These are phyloP conservation scores for Aphaenogaster ashmeadi DNA, from an alignment of 1,140 invertebrate genomes.

Conservation along the genomic window DNA sequence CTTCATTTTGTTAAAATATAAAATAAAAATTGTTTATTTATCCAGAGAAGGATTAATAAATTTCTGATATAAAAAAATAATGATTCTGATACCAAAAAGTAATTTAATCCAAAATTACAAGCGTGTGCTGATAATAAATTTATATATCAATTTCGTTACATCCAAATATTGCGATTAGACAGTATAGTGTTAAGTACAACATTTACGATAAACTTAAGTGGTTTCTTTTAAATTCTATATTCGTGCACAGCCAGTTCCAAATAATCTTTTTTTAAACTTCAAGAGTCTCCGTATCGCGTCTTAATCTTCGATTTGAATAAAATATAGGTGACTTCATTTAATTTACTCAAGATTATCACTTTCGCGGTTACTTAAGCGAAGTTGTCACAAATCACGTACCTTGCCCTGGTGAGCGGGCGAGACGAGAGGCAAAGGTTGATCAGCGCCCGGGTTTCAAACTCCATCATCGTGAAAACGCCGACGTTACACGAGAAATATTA, in stretches of 20 bases:
- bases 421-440: constrained; percentile 81
- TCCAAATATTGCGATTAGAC: background rate
- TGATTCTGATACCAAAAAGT: background rate
- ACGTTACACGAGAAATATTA: constrained; percentile 12
- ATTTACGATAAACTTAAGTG: background rate
- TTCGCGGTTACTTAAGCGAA: background rate
- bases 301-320: background rate
- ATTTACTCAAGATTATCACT: background rate
- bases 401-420: constrained; percentile 76
- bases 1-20: background rate
- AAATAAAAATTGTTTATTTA: background rate
- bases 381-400: constrained; percentile 71
- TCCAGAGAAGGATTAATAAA: background rate
- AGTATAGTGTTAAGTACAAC: background rate
- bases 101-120: background rate
- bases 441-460: constrained; percentile 81
- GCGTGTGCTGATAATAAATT: background rate
- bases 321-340: background rate
- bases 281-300: background rate
- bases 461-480: constrained; percentile 72
- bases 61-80: background rate
- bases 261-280: background rate
- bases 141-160: background rate
- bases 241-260: background rate
- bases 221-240: background rate